Evolutionary conservation across 2,888 invertebrate species (phyloP), one percentile per base, ranked within the genome.

Genomic region (Rapana venosa): DNA sequence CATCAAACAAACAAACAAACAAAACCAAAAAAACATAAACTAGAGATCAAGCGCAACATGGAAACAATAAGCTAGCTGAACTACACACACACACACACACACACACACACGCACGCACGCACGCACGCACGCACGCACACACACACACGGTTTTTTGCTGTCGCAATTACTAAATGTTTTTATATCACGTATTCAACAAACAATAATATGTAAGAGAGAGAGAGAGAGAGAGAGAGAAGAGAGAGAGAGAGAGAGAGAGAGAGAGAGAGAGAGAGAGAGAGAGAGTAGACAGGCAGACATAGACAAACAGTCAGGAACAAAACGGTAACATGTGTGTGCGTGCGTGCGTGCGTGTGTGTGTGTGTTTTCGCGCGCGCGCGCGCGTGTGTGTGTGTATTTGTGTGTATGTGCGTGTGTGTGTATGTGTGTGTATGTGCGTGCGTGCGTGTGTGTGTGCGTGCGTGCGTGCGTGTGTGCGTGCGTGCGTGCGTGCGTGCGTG

Each of bases 331-430:
- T 61, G 66, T 66, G 66, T 66, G 66, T 66, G 26, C 13, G 66
- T 66, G 66, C 26, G 66, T 22, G 66, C 26, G 66, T 26, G 66
- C 66, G 17, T 66, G 15, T 79, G 79, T 79, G 79, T 79, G 79
- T 79, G 47, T 47, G 47, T 79, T 35, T 79, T 35, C 35, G 79
- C 35, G 79, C 35, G 79, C 35, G 79, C 35, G 79, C 35, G 79
- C 35, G 35, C 13, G 79, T 79, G 79, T 79, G 79, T 79, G 79
- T 79, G 79, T 79, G 35, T 79, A 35, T 35, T 30, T 79, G 79
- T 17, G 79, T 79, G 79, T 79, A 13, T 15, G 8, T 79, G 79
- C 35, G 79, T 35, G 32, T 79, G 79, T 79, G 79, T 79, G 79
- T 79, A 11, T 13, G 79, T 35, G 79, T 35, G 35, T 35, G 79